Base-by-base conservation (phyloP, 2,888 invertebrate genomes). In the Lacanobia wlatinum region DNA sequence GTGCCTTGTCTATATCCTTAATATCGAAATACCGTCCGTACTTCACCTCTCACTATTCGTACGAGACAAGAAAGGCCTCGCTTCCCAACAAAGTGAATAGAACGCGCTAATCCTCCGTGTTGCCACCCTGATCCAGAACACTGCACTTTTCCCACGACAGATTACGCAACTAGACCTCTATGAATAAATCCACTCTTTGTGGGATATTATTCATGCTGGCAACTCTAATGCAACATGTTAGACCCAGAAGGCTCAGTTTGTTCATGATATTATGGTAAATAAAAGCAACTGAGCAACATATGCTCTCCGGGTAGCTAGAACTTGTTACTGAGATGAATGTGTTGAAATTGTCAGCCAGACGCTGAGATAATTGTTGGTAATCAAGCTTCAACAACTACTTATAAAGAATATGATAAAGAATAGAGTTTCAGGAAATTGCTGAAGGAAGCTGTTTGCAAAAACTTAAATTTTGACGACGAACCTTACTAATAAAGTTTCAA, bases 91-190 rank as follows among this genome's bases (percentile, higher is more conserved):
- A 64, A 64, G 43, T 23, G 64, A 40, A 59, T 53, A 38, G 52
- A 34, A 12, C 34, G 23, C 18, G 56, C 16, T 80, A 68, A 83
- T 65, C 79, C 53, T 10, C 14, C n/a, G 65, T 38, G 28, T n/a
- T 21, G 50, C 43, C 60, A 12, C 14, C 8, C 28, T 52, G 50
- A 59, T 34, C 78, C 58, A 16, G 10, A 40, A 56, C 80, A 63
- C 56, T 83, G 69, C 84, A 73, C 40, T 59, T 18, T 69, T 83
- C 84, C 80, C 84, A 80, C 80, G 80, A 23, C 43, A 67, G 80
- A 80, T 80, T 83, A 80, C 21, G 50, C 52, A 73, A 66, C 74
- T 83, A 63, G 48, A 69, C 55, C 63, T 63, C 56, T 76, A 70
- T 70, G 82, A 66, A 72, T 65, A 82, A 78, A 67, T 58, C 67